A percentile compares a stretch with the other conserved stretches of the same genome.
These are phyloP conservation scores for Myotis lucifugus DNA, from an alignment of 2,113 vertebrate species.

Conservation along the genomic window DNA sequence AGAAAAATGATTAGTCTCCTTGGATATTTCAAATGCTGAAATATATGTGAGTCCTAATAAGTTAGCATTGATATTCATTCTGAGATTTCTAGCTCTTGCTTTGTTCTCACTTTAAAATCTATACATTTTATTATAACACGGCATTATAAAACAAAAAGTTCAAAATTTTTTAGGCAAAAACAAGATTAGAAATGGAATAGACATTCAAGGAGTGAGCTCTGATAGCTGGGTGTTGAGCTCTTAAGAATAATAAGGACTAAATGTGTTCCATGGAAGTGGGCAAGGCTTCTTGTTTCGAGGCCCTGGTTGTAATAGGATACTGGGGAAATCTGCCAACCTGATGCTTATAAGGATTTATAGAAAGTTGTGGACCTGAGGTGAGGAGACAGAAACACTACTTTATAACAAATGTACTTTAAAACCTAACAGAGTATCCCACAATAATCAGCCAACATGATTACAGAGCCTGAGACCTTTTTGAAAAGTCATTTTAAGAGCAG, in stretches of 20 bases:
- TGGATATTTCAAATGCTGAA: constrained; percentile 16
- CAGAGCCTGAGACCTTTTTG: background rate
- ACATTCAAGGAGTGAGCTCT: background rate
- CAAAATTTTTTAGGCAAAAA: constrained; percentile 12
- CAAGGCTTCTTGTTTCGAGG: background rate
- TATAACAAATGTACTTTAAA: background rate
- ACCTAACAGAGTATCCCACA: background rate
- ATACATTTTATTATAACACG: constrained; percentile 1
- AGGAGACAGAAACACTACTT: background rate
- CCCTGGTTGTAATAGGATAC: background rate
- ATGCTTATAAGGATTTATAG: background rate
- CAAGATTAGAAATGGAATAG: background rate
- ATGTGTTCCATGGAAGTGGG: background rate
- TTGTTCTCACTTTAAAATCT: constrained; percentile 38
- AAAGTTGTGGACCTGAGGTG: background rate
- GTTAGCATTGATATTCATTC: background rate
- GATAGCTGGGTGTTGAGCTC: background rate
- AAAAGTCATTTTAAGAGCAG: background rate
- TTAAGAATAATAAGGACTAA: background rate
- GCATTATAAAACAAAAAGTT: background rate
- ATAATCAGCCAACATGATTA: background rate
- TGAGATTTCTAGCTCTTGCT: constrained; percentile 36
- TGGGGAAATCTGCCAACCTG: background rate
- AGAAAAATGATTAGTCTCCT: background rate
- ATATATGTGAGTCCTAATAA: constrained; percentile 1